A percentile compares a stretch with the other conserved stretches of the same genome.
phyloP scores from a whole-genome alignment of 2,888 invertebrate genomes.

The Eremobia ochroleuca region DNA sequence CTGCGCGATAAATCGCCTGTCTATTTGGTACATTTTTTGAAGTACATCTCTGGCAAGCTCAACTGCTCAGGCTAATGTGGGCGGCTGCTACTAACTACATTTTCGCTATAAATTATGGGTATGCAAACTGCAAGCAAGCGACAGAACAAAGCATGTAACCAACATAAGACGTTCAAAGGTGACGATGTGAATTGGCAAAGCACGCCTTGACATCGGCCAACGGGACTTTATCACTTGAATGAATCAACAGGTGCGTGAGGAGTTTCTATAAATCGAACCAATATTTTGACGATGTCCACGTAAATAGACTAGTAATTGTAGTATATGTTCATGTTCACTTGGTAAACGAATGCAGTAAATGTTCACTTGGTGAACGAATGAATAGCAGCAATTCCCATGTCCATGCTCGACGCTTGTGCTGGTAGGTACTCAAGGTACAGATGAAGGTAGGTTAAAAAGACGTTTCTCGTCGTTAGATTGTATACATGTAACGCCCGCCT shows the following conservation, averaged over 20 bases:
- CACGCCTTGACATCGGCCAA: conserved; percentile 20
- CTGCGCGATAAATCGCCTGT: background rate
- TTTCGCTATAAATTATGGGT: conserved; percentile 1
- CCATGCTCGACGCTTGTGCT: background rate
- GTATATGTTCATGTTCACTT: no score
- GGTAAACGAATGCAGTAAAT: no score
- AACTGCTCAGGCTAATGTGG: background rate
- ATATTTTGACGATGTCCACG: background rate
- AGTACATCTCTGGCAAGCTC: conserved; percentile 5
- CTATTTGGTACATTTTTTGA: background rate
- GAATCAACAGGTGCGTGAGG: conserved; percentile 32
- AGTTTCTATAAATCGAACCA: conserved; percentile 20
- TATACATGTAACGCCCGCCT: conserved; percentile 47
- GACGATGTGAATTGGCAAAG: conserved; percentile 36
- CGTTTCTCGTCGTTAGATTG: conserved; percentile 29
- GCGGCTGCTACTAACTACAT: background rate
- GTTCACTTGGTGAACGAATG: background rate
- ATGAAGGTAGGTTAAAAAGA: background rate
- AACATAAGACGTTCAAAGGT: background rate
- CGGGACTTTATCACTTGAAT: conserved; percentile 1
- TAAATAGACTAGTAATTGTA: conserved; percentile 15
- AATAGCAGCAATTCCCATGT: background rate
- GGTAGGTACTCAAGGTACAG: background rate
- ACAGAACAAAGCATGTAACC: background rate
- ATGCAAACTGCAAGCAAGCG: background rate